phyloP scores from a whole-genome alignment of 1,140 invertebrate genomes.

The Rhyzopertha dominica region DNA sequence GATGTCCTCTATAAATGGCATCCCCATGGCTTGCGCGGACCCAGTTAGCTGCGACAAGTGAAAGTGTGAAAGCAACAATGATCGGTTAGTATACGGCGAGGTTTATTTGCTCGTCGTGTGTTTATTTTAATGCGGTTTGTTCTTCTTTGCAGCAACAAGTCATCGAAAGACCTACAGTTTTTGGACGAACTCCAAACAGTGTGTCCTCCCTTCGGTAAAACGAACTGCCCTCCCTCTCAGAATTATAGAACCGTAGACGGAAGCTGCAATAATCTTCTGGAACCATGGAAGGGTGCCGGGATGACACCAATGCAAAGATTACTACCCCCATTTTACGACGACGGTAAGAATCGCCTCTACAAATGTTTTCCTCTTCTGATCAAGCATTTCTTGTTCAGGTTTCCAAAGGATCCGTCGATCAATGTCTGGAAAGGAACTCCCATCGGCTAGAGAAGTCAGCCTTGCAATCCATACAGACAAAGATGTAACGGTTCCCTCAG shows the following conservation, averaged over 20 bases:
- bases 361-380: neutral
- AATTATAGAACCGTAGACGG: conserved; percentile 79
- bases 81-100: neutral
- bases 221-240: conserved; percentile 54
- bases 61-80: neutral
- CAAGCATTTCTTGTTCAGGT: conserved; percentile 19
- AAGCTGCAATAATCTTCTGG: conserved; percentile 75
- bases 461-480: conserved; percentile 58
- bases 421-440: conserved; percentile 47
- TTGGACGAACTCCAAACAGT: conserved; percentile 54
- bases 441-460: conserved; percentile 64
- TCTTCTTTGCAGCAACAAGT: too few species aligned
- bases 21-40: too few species aligned
- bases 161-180: too few species aligned
- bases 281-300: conserved; percentile 75
- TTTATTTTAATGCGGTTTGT: too few species aligned
- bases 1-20: too few species aligned
- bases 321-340: conserved; percentile 74
- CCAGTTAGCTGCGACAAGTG: too few species aligned
- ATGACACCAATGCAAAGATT: conserved; percentile 78
- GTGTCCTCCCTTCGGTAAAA: conserved; percentile 57
- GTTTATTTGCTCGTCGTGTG: too few species aligned
- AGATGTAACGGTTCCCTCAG: conserved; percentile 52
- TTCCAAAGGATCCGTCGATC: conserved; percentile 47
- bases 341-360: conserved; percentile 59